phyloP scores from a whole-genome alignment of 2,797 vertebrate genomes.

The Alauda arvensis region DNA sequence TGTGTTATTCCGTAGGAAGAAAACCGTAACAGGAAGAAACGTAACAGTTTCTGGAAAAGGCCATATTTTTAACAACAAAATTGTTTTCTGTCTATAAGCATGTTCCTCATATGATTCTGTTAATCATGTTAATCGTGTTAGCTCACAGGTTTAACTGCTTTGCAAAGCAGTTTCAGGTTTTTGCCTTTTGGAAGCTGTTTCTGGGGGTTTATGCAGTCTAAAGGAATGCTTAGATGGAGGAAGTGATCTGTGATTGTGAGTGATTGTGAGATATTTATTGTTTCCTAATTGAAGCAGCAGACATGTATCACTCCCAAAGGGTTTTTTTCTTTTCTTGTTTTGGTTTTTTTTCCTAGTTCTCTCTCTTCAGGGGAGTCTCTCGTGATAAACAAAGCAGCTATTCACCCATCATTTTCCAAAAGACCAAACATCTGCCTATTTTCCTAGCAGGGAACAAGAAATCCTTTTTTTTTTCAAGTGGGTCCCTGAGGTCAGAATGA shows the following conservation, averaged over 20 bases:
- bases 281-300: not conserved
- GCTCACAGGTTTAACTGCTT: not conserved
- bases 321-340: not conserved
- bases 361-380: not conserved
- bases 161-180: not conserved
- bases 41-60: not conserved
- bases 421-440: slow-evolving; percentile 1
- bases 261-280: not conserved
- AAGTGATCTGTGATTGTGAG: not conserved
- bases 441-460: slow-evolving; percentile 23
- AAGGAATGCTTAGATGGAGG: not conserved
- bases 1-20: not conserved
- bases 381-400: slow-evolving; percentile 21
- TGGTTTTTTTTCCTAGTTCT: not conserved
- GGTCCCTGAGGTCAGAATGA: not conserved
- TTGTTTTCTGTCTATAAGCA: not conserved
- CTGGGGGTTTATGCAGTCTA: not conserved
- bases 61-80: not conserved
- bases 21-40: not conserved
- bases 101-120: not conserved
- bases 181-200: not conserved
- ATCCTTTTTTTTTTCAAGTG: not conserved
- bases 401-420: slow-evolving; percentile 19
- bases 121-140: not conserved
- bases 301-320: not conserved